These are phyloP conservation scores for Cavia aperea DNA, from an alignment of 2,113 vertebrate genomes.

Conservation along the genomic window DNA sequence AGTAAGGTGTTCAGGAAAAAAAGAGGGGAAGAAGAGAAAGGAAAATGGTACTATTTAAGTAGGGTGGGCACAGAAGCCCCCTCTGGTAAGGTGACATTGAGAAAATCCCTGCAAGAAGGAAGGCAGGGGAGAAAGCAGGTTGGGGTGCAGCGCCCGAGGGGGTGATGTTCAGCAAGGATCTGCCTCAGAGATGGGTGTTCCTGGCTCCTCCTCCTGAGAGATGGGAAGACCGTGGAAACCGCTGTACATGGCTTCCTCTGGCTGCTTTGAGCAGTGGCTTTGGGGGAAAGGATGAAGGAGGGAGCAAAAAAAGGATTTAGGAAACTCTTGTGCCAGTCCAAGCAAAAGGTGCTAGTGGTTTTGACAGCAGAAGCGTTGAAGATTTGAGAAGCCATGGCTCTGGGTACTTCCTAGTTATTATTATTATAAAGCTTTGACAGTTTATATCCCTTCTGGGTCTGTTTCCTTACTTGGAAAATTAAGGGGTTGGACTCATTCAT, in stretches of 20 bases:
- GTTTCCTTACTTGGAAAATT: conserved; percentile 24
- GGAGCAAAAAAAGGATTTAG: neutral
- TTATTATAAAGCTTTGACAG: neutral
- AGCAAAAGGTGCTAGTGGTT: neutral
- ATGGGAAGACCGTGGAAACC: neutral
- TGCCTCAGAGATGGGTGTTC: neutral
- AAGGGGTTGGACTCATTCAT: conserved; percentile 1
- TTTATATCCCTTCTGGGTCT: neutral
- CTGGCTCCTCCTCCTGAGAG: neutral
- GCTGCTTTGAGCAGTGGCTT: neutral
- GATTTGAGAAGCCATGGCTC: neutral
- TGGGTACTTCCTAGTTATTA: neutral
- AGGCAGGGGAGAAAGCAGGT: neutral
- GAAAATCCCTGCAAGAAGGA: neutral
- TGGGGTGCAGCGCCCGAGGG: neutral
- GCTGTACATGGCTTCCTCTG: neutral
- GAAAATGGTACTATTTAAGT: neutral
- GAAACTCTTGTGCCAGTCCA: neutral
- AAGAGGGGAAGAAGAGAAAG: neutral
- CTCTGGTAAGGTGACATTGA: neutral
- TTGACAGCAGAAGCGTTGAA: neutral
- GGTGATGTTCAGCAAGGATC: neutral
- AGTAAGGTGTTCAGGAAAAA: neutral
- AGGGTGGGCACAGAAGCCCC: neutral
- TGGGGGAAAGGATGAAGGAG: neutral